Conservation (phyloP, 2,797 vertebrate genomes). For the Ara ararauna region DNA sequence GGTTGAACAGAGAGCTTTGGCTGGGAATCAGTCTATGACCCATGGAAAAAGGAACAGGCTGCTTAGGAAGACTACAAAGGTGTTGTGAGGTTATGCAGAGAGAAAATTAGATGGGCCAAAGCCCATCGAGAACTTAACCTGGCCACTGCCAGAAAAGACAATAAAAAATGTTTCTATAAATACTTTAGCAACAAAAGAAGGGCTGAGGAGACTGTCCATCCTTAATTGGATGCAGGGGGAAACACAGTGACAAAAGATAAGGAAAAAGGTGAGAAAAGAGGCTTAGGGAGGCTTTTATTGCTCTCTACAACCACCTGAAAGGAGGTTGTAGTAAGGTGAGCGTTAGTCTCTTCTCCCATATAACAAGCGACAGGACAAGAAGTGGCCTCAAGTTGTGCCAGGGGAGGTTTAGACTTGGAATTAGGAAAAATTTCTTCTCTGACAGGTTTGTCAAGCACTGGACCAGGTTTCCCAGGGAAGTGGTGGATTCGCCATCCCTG, state of each 20-base stretch:
- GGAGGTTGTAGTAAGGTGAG: fast-evolving
- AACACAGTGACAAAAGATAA: neutral
- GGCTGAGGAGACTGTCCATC: neutral
- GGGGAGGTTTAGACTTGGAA: neutral
- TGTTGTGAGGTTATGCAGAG: neutral
- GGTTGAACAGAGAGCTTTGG: neutral
- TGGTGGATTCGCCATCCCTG: neutral
- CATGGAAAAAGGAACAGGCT: neutral
- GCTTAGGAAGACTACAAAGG: neutral
- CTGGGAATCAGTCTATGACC: neutral
- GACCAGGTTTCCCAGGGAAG: neutral
- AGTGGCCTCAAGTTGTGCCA: neutral
- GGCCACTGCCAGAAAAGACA: neutral
- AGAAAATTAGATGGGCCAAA: neutral
- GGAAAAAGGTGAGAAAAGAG: neutral
- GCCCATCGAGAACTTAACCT: neutral
- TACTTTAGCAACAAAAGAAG: neutral
- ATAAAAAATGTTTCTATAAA: neutral
- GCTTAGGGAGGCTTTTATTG: neutral
- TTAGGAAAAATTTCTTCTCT: neutral
- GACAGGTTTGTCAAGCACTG: neutral
- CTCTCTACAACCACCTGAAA: fast-evolving
- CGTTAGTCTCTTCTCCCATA: neutral
- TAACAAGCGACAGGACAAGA: neutral
- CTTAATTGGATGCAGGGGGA: neutral